Evolutionary conservation across 2,888 invertebrate species (phyloP).

Genomic region (Toxonevra muliebris): DNA sequence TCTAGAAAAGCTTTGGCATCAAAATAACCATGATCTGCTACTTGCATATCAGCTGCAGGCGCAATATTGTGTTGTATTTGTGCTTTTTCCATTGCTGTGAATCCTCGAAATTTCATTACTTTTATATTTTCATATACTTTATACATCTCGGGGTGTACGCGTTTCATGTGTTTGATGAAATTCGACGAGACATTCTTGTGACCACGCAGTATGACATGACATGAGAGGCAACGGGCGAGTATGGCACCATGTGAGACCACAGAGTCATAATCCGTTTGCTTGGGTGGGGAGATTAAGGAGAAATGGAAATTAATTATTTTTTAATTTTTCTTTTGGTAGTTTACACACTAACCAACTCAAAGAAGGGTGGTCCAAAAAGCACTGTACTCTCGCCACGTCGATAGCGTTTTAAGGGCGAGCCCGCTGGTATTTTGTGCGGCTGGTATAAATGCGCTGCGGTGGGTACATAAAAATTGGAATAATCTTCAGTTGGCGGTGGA

Average conservation of each 20-base stretch:
- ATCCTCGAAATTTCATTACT: conserved; percentile 25
- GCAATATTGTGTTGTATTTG: conserved; percentile 2
- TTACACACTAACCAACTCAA: conserved; percentile 39
- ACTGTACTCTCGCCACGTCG: conserved; percentile 39
- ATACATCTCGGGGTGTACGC: conserved; percentile 41
- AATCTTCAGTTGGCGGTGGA: background rate
- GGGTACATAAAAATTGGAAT: conserved; percentile 16
- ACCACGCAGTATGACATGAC: conserved; percentile 42
- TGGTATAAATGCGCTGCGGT: conserved; percentile 5
- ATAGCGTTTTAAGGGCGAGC: conserved; percentile 33
- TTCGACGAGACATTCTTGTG: conserved; percentile 44
- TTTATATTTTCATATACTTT: conserved; percentile 42
- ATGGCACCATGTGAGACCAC: conserved; percentile 3
- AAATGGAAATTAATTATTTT: too few species aligned
- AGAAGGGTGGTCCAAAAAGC: conserved; percentile 44
- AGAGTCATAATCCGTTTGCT: background rate
- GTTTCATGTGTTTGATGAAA: conserved; percentile 46
- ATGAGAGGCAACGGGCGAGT: conserved; percentile 39
- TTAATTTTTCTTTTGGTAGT: background rate
- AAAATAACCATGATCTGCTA: conserved; percentile 31
- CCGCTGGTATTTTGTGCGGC: background rate
- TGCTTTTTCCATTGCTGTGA: conserved; percentile 25
- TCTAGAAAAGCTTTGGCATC: conserved; percentile 33
- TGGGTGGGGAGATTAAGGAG: too few species aligned
- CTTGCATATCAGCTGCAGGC: conserved; percentile 14